These are phyloP conservation scores for Ophthalmolycus amberensis DNA, from an alignment of 2,113 vertebrate genomes.

Conservation along the genomic window DNA sequence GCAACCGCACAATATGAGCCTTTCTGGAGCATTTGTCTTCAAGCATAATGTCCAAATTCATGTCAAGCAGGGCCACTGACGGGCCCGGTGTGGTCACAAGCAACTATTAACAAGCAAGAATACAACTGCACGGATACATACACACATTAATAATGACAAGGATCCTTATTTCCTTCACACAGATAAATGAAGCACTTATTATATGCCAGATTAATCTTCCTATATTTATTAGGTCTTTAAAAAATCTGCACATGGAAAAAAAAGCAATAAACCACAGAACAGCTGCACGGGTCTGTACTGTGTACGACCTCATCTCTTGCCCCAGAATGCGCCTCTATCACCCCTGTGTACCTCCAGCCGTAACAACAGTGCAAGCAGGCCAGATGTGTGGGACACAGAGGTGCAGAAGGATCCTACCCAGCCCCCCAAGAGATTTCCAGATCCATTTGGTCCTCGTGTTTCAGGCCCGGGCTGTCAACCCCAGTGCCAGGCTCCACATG, in stretches of 20 bases:
- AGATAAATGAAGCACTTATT: conserved; percentile 32
- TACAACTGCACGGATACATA: conserved; percentile 15
- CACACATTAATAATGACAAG: conserved; percentile 24
- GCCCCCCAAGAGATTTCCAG: conserved; percentile 42
- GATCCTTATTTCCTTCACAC: conserved; percentile 18
- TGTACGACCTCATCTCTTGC: conserved; percentile 7
- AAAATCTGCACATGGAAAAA: conserved; percentile 5
- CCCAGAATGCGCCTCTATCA: conserved; percentile 29
- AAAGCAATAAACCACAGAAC: conserved; percentile 28
- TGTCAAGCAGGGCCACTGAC: conserved; percentile 41
- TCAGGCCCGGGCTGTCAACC: conserved; percentile 37
- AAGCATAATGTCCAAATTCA: conserved; percentile 48
- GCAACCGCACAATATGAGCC: conserved; percentile 33
- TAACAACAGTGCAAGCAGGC: conserved; percentile 43
- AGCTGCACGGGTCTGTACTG: conserved; percentile 22
- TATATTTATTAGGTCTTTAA: conserved; percentile 26
- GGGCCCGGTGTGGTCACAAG: conserved; percentile 17
- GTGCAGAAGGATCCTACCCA: conserved; percentile 63
- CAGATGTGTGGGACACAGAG: conserved; percentile 60
- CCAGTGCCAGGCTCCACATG: conserved; percentile 44
- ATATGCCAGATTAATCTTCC: conserved; percentile 16
- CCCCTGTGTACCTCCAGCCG: conserved; percentile 19
- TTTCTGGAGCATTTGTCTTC: background rate
- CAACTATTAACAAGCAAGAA: conserved; percentile 28
- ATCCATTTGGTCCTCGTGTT: conserved; percentile 51